Evolutionary conservation across 2,797 vertebrate genomes (phyloP).

Genomic region (Sebastes melanostomus): DNA sequence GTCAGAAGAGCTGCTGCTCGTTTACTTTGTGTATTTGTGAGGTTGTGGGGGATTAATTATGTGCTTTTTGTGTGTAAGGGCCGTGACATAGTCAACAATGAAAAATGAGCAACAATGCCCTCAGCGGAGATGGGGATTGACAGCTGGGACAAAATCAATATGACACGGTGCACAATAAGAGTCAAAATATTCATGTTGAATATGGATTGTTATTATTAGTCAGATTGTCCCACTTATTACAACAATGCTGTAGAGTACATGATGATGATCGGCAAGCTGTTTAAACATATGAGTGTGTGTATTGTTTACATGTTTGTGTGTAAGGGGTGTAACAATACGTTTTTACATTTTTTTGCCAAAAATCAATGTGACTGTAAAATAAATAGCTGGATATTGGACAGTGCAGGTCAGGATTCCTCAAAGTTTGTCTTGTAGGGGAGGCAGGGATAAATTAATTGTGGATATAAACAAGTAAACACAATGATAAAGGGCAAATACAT

Average conservation of each 20-base stretch:
- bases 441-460: too few species aligned
- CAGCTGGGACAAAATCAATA: constrained; percentile 40
- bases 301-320: constrained; percentile 7
- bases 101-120: constrained; percentile 43
- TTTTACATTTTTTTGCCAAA: too few species aligned
- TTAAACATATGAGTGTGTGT: neutral
- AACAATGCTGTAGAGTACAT: neutral
- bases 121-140: constrained; percentile 29
- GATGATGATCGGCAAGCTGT: neutral
- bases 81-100: constrained; percentile 44
- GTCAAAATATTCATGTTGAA: constrained; percentile 30
- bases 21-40: neutral
- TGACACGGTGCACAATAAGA: neutral
- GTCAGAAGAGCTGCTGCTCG: neutral
- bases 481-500: too few species aligned
- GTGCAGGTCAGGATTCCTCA: too few species aligned
- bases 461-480: too few species aligned
- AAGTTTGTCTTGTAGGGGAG: neutral
- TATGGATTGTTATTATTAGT: neutral
- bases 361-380: too few species aligned
- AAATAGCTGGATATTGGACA: too few species aligned
- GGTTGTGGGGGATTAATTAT: constrained; percentile 32
- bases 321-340: too few species aligned
- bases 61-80: constrained; percentile 3
- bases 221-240: constrained; percentile 14